phyloP scores from a whole-genome alignment of 2,797 vertebrate genomes.

The Pangasius larnaudii region DNA sequence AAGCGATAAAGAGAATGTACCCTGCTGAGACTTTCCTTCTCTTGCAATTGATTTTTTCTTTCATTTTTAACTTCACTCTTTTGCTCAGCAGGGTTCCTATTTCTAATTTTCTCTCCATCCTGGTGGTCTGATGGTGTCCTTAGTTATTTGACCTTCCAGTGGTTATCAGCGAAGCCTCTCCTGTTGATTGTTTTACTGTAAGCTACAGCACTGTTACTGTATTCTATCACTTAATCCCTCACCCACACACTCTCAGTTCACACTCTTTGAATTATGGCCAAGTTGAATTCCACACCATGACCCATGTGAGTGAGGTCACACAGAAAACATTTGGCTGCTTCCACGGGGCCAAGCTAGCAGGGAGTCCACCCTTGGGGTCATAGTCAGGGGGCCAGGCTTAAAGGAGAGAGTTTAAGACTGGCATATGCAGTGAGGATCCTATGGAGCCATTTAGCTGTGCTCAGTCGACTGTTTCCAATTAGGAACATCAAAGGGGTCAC shows the following conservation, averaged over 20 bases:
- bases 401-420: conserved; percentile 27
- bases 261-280: conserved; percentile 59
- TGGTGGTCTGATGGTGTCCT: not conserved
- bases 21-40: conserved; percentile 23
- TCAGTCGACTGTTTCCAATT: conserved; percentile 61
- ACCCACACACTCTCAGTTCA: conserved; percentile 15
- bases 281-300: conserved; percentile 68
- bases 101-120: not conserved
- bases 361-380: conserved; percentile 57
- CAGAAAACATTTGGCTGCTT: conserved; percentile 62
- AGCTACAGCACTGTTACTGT: not conserved
- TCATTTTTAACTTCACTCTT: conserved; percentile 6
- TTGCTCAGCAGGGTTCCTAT: not conserved
- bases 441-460: conserved; percentile 39
- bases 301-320: conserved; percentile 57
- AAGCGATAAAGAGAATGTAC: not conserved
- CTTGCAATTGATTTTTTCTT: conserved; percentile 31
- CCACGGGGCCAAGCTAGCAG: conserved; percentile 55
- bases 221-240: not conserved
- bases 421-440: conserved; percentile 35
- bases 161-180: not conserved
- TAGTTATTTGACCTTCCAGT: conserved; percentile 19
- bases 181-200: not conserved
- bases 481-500: conserved; percentile 67
- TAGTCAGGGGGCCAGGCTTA: conserved; percentile 40